Evolutionary conservation across 2,888 invertebrate genomes (phyloP), one percentile per base, ranked within the genome.

Genomic region (Chrysopilus asiliformis): DNA sequence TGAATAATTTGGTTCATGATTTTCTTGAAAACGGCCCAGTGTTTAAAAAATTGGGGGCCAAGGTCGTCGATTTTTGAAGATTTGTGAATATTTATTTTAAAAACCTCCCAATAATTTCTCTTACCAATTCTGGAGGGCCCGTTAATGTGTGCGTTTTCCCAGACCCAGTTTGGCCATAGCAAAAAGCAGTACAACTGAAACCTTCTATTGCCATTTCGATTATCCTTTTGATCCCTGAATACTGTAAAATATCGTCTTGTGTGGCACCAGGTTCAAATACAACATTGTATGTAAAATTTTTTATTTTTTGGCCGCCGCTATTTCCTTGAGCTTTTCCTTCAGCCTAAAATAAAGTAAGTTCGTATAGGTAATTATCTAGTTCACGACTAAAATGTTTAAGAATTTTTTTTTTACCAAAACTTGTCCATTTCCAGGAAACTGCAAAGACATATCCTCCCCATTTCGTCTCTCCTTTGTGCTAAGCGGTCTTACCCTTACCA

Each of bases 111-210:
- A n/a, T n/a, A n/a, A n/a, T 10, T n/a, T 2, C 8, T n/a, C 9
- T 68, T 60, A 87, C 87, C 67, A 87, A 63, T 48, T 81, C 79
- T 0, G 89, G 87, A 9, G 86, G 86, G 44, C 94, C 94, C 1
- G 93, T 93, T 37, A 94, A 71, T 0, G 94, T 94, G 57, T 93
- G 91, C 0, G 94, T 94, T 66, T 94, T 94, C 4, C 94, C 94
- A 47, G 90, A 90, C 28, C 94, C 93, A 0, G 94, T 94, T 66
- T 94, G 94, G 2, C 94, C 94, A 63, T 94, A 94, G 56, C 94
- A 94, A 64, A 94, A 87, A 17, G 83, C 85, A 2, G 94, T 94
- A 54, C 90, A 89, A 19, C 85, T 81, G 60, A 90, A 94, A 15
- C 94, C 94, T 56, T 90, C 89, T 24, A 93, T 76, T 2, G 90